Evolutionary conservation across 2,113 vertebrate species (phyloP).

Genomic region (rabbit (Oryctolagus cuniculus)): mOryCun1.1 NC_091432.1:200896501-200897000

Average conservation of each 20-base stretch:
- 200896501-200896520: too few relatives aligned
- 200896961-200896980: slow-evolving; percentile 79
- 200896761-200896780: slow-evolving; percentile 50
- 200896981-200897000: slow-evolving; percentile 78
- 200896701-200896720: slow-evolving; percentile 62
- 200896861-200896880: slow-evolving; percentile 80
- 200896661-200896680: slow-evolving; percentile 17
- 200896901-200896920: slow-evolving; percentile 74
- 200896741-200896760: slow-evolving; percentile 57
- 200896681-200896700: slow-evolving; percentile 41
- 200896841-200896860: slow-evolving; percentile 45
- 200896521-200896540: not conserved
- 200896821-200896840: slow-evolving; percentile 72
- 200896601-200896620: not conserved
- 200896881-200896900: slow-evolving; percentile 83
- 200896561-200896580: not conserved
- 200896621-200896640: not conserved
- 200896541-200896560: not conserved
- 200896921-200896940: slow-evolving; percentile 77
- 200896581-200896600: not conserved
- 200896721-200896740: slow-evolving; percentile 62
- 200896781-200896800: slow-evolving; percentile 40
- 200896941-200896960: slow-evolving; percentile 66
- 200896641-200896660: slow-evolving; percentile 31
- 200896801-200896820: slow-evolving; percentile 52